A percentile compares a stretch with the other conserved stretches of the same genome.
Evolutionary conservation across 2,888 invertebrate genomes (phyloP).

Genomic region (Leptopilina myrica): DNA sequence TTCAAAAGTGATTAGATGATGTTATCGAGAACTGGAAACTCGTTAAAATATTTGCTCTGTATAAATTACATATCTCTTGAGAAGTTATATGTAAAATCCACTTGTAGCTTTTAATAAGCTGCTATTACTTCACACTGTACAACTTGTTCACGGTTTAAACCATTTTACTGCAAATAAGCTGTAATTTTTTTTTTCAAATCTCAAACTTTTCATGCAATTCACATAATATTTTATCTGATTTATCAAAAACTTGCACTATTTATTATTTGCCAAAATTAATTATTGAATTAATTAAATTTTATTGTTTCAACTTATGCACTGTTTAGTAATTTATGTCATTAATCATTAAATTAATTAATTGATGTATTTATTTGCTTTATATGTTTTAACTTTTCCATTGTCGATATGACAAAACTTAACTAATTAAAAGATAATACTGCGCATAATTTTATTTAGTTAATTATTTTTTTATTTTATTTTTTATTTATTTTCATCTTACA

Average conservation of each 20-base stretch:
- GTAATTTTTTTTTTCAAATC: slow-evolving; percentile 5
- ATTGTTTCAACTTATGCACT: no score
- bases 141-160: slow-evolving; percentile 9
- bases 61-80: slow-evolving; percentile 26
- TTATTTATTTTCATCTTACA: no score
- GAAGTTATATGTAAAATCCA: slow-evolving; percentile 27
- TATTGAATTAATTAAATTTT: no score
- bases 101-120: slow-evolving; percentile 21
- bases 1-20: slow-evolving; percentile 26
- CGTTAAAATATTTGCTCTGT: slow-evolving; percentile 5
- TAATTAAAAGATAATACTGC: no score
- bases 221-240: not conserved
- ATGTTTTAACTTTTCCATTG: no score
- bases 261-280: not conserved
- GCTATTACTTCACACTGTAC: slow-evolving; percentile 27
- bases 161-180: not conserved
- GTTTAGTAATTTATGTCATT: no score
- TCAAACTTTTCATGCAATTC: not conserved
- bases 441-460: no score
- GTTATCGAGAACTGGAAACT: slow-evolving; percentile 27
- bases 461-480: no score
- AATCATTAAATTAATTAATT: no score
- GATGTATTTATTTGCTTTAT: no score
- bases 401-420: no score
- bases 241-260: not conserved